phyloP scores from a whole-genome alignment of 2,113 vertebrate species.

The Cercocebus atys region DNA sequence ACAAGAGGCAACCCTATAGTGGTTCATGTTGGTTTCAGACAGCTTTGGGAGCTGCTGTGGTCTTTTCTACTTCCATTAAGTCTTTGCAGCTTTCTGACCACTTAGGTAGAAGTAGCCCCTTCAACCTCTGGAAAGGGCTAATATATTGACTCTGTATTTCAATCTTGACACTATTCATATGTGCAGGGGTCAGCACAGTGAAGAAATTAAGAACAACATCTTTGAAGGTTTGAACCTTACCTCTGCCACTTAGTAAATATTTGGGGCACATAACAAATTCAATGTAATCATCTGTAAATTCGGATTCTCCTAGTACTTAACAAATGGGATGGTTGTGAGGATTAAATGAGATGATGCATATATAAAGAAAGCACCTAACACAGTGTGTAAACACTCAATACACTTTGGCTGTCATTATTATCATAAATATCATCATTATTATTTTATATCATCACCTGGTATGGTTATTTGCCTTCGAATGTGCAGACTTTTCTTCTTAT shows the following conservation, averaged over 20 bases:
- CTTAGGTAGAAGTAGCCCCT: background rate
- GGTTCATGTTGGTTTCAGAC: background rate
- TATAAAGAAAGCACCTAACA: background rate
- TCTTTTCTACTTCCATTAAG: background rate
- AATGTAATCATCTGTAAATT: background rate
- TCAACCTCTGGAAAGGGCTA: background rate
- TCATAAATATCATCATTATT: too few relatives aligned
- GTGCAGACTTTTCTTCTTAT: background rate
- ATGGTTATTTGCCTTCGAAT: background rate
- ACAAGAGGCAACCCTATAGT: background rate
- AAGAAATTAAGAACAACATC: background rate
- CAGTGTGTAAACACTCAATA: background rate
- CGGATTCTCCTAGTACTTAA: background rate
- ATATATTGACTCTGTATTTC: background rate
- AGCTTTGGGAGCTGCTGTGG: background rate
- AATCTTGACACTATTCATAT: background rate
- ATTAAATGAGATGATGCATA: background rate
- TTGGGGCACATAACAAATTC: background rate
- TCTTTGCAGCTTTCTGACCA: background rate
- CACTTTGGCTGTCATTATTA: background rate
- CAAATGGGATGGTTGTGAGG: background rate
- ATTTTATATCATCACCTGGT: background rate
- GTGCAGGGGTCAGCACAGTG: background rate
- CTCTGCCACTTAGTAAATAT: background rate
- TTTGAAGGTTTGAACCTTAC: background rate